Conservation (phyloP, 2,797 vertebrate species). For the Scomberomorus guttatus region DNA sequence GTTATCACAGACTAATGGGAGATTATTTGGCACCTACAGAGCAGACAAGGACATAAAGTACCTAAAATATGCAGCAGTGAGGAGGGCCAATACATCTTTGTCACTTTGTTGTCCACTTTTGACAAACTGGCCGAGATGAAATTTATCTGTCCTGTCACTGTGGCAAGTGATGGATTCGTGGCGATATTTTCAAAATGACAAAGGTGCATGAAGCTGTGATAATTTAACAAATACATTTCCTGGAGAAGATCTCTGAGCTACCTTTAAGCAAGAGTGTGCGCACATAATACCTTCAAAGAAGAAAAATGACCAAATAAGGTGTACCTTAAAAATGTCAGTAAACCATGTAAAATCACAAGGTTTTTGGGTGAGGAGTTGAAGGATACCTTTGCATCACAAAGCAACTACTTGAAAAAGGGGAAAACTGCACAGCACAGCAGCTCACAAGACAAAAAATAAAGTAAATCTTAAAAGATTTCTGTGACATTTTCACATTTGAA, state of each 20-base stretch:
- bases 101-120: constrained; percentile 48
- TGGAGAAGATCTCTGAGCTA: neutral
- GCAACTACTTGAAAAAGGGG: neutral
- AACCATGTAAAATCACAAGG: neutral
- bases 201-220: constrained; percentile 24
- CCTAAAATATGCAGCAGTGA: constrained; percentile 34
- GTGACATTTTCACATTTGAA: neutral
- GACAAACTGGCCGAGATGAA: constrained; percentile 36
- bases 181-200: constrained; percentile 46
- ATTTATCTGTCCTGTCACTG: constrained; percentile 53
- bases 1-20: neutral
- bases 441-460: neutral
- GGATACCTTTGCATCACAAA: neutral
- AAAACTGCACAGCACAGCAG: neutral
- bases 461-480: neutral
- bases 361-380: neutral
- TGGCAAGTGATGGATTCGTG: constrained; percentile 56
- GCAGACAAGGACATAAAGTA: constrained; percentile 29
- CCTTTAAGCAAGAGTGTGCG: neutral
- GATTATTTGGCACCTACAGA: constrained; percentile 5
- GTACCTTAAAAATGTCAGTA: neutral
- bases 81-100: constrained; percentile 44
- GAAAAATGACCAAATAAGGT: neutral
- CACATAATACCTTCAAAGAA: neutral
- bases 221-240: constrained; percentile 30